Percentiles rank a stretch among this genome's conserved stretches.
Evolutionary conservation across 2,888 invertebrate species (phyloP).

Genomic region (Latrodectus elegans): DNA sequence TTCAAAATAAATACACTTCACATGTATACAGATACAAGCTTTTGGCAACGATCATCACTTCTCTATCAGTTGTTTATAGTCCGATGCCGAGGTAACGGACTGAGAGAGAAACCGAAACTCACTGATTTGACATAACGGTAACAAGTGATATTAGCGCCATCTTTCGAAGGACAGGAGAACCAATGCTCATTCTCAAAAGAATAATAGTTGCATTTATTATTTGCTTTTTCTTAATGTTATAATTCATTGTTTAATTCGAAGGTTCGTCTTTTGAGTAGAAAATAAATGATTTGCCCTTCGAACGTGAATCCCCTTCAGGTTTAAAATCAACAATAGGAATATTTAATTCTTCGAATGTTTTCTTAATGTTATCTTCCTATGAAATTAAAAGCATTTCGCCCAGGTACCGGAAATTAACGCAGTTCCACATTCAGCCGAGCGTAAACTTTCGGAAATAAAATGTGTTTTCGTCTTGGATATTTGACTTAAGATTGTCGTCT

Average conservation of each 20-base stretch:
- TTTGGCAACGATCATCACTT: not conserved
- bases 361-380: slow-evolving; percentile 6
- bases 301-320: slow-evolving; percentile 16
- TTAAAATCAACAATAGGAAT: slow-evolving; percentile 48
- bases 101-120: slow-evolving; percentile 34
- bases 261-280: slow-evolving; percentile 30
- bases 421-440: not conserved
- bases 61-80: slow-evolving; percentile 16
- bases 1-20: not conserved
- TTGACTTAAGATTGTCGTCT: not conserved
- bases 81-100: slow-evolving; percentile 29
- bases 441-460: not conserved
- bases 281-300: not conserved
- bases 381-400: too few species aligned
- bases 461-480: not conserved
- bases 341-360: slow-evolving; percentile 30
- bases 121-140: slow-evolving; percentile 44
- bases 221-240: slow-evolving; percentile 8
- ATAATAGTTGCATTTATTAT: slow-evolving; percentile 13
- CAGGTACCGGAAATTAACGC: too few species aligned
- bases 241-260: slow-evolving; percentile 37
- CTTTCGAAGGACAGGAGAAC: slow-evolving; percentile 37
- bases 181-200: too few species aligned
- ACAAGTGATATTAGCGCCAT: slow-evolving; percentile 21
- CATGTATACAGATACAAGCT: not conserved